Evolutionary conservation across 2,113 vertebrate species (phyloP).

Genomic region (Phaethornis superciliosus): DNA sequence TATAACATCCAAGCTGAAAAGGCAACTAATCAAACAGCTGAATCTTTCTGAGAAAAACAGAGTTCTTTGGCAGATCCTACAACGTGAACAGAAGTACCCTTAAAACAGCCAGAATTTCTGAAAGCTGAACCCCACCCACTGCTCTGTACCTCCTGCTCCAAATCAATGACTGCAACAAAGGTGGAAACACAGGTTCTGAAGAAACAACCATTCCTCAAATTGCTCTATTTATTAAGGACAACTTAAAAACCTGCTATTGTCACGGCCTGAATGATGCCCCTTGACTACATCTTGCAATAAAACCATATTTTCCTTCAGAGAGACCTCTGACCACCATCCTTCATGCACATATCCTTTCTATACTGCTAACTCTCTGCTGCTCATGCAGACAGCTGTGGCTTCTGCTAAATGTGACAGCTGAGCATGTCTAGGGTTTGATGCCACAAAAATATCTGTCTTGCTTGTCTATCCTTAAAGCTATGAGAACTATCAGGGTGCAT

Average conservation of each 20-base stretch:
- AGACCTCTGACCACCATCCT: not conserved
- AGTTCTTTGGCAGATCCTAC: not conserved
- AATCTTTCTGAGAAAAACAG: not conserved
- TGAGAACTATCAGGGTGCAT: not conserved
- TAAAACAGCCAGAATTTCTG: not conserved
- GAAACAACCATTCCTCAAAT: not conserved
- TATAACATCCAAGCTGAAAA: not conserved
- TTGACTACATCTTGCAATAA: not conserved
- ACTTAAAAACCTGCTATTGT: not conserved
- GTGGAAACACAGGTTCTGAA: not conserved
- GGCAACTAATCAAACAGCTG: not conserved
- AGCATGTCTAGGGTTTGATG: not conserved
- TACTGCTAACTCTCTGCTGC: not conserved
- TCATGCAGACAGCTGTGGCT: not conserved
- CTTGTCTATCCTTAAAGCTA: not conserved
- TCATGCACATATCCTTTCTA: not conserved
- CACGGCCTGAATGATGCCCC: not conserved
- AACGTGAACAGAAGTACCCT: not conserved
- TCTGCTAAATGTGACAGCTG: not conserved
- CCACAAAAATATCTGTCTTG: not conserved
- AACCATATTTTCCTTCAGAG: fast-evolving
- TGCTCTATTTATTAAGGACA: fast-evolving
- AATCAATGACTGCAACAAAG: not conserved
- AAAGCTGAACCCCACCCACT: not conserved
- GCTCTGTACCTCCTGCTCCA: not conserved